Evolutionary conservation across 2,113 vertebrate species (phyloP), one percentile per base, ranked within the genome.

Genomic region (Brachyhypopomus occidentalis): DNA sequence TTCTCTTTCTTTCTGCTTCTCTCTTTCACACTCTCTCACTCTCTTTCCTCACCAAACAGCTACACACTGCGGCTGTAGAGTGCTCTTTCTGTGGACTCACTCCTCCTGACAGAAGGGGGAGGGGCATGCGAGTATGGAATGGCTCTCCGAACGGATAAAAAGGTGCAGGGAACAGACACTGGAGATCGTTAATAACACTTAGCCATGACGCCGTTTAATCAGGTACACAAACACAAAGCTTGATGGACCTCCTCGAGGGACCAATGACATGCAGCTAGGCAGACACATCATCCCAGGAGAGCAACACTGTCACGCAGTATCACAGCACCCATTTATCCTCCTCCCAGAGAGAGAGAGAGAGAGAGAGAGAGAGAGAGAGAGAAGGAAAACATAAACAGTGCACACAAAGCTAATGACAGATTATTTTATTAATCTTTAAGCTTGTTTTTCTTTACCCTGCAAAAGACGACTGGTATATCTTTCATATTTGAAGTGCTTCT

Each of bases 141-240:
- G 22, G 5, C 36, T 63, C 69, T 78, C 27, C 20, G 55, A 72
- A 75, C 62, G 58, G 66, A 78, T 74, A 78, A 74, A 48, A 73
- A 60, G 0, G 41, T 62, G 60, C 38, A 20, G 25, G 27, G 45
- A 69, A 52, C 45, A 62, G 78, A 77, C 52, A 5, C 48, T 30
- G 72, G 69, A 25, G 67, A 70, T 73, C 83, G 79, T 87, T 87
- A 85, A 81, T 85, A 81, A 83, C 75, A 76, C 75, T 85, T 79
- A 75, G 75, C 4, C 52, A 77, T 85, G 72, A 83, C 59, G 74
- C 75, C 25, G 19, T 67, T 75, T 87, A 78, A 87, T 85, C 71
- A 81, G 81, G 69, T 78, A 77, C 72, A 84, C 75, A 87, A 79
- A 81, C 75, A 78, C 67, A 23, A 48, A 38, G 38, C 16, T 27